phyloP scores from a whole-genome alignment of 2,888 invertebrate species.

The Luffia ferchaultella region DNA sequence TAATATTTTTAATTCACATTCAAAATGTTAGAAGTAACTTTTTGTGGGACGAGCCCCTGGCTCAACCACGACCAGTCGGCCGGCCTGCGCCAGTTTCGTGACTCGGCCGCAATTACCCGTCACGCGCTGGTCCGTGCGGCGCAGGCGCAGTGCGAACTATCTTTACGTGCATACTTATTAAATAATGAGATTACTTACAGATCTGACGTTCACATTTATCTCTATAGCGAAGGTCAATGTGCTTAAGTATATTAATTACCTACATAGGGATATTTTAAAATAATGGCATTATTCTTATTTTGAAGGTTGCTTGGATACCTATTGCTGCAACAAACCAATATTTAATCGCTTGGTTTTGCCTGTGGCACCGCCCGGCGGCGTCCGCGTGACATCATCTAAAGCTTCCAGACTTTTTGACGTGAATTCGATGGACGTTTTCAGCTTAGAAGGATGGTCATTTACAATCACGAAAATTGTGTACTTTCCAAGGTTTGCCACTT shows the following conservation, averaged over 20 bases:
- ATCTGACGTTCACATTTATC: background rate
- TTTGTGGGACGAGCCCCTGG: background rate
- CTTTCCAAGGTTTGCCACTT: too few species aligned
- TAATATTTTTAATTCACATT: too few species aligned
- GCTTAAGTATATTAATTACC: too few species aligned
- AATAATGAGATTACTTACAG: background rate
- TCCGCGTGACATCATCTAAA: background rate
- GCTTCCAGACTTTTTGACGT: background rate
- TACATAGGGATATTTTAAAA: too few species aligned
- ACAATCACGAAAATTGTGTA: too few species aligned
- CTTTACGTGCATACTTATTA: background rate
- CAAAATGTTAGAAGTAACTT: too few species aligned
- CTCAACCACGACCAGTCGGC: background rate
- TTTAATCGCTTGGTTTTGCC: too few species aligned
- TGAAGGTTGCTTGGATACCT: too few species aligned
- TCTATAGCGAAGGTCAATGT: background rate
- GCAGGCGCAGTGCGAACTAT: conserved; percentile 2
- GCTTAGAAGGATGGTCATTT: too few species aligned
- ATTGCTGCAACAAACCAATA: too few species aligned
- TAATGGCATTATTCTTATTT: too few species aligned
- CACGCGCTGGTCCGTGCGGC: conserved; percentile 20
- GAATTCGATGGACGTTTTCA: too few species aligned
- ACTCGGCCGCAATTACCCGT: conserved; percentile 33
- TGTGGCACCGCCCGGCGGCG: background rate
- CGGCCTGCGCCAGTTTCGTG: conserved; percentile 22